These are phyloP conservation scores for Equus przewalskii DNA, from an alignment of 2,113 vertebrate genomes.

Conservation along the genomic window DNA sequence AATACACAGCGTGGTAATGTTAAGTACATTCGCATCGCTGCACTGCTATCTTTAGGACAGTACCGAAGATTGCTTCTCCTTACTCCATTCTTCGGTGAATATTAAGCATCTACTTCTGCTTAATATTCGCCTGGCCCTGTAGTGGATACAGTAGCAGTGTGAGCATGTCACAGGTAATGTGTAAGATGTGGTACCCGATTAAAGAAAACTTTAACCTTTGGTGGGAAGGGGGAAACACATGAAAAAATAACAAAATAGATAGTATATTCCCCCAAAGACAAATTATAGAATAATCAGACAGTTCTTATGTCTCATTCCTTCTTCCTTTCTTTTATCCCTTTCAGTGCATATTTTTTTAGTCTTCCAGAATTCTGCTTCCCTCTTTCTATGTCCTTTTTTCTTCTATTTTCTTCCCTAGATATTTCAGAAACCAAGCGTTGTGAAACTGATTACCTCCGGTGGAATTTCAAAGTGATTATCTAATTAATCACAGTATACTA, in stretches of 20 bases:
- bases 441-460: not conserved
- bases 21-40: not conserved
- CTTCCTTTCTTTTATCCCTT: not conserved
- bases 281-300: not conserved
- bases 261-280: not conserved
- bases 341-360: not conserved
- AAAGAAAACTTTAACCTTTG: not conserved
- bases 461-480: not conserved
- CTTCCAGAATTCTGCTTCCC: not conserved
- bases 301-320: not conserved
- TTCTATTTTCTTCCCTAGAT: not conserved
- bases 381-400: not conserved
- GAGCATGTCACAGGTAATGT: not conserved
- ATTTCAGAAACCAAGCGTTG: not conserved
- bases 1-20: not conserved
- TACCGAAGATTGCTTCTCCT: not conserved
- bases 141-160: not conserved
- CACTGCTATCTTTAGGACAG: not conserved
- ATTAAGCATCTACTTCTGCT: not conserved
- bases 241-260: not conserved
- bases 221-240: not conserved
- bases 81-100: not conserved
- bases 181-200: not conserved
- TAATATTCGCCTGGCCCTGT: not conserved
- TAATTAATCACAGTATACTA: not conserved